Conservation (phyloP, 2,888 invertebrate species). For the Choristoneura rosaceana region DNA sequence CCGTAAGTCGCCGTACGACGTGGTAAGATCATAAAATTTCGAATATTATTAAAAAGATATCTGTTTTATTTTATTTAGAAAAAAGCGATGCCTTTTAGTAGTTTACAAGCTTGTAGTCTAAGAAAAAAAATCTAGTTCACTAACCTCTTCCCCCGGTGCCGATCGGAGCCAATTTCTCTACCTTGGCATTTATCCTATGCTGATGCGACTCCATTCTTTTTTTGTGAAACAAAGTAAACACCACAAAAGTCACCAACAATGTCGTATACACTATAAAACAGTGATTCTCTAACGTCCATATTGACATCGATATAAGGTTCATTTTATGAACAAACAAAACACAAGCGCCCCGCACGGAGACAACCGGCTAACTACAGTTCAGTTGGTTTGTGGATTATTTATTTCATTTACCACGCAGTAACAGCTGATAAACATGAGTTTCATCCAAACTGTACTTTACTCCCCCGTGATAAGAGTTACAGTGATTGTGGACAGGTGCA, state of each 20-base stretch:
- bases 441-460: slow-evolving; percentile 9
- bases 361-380: slow-evolving; percentile 28
- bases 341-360: slow-evolving; percentile 29
- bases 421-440: slow-evolving; percentile 9
- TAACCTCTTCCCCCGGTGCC: slow-evolving; percentile 63
- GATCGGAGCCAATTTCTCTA: slow-evolving; percentile 61
- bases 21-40: too few species aligned
- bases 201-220: slow-evolving; percentile 68
- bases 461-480: neutral
- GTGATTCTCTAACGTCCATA: slow-evolving; percentile 77
- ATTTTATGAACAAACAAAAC: slow-evolving; percentile 53
- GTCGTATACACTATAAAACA: slow-evolving; percentile 75
- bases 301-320: slow-evolving; percentile 73
- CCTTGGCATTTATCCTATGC: slow-evolving; percentile 58
- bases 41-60: too few species aligned
- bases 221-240: slow-evolving; percentile 74
- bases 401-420: slow-evolving; percentile 29
- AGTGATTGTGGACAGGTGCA: neutral
- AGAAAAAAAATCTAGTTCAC: slow-evolving; percentile 34
- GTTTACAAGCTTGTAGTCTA: too few species aligned
- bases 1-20: too few species aligned
- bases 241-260: slow-evolving; percentile 69
- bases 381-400: slow-evolving; percentile 34
- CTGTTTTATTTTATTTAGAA: too few species aligned
- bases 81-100: too few species aligned